Conservation (phyloP, 2,797 vertebrate genomes). For the Falco biarmicus region DNA sequence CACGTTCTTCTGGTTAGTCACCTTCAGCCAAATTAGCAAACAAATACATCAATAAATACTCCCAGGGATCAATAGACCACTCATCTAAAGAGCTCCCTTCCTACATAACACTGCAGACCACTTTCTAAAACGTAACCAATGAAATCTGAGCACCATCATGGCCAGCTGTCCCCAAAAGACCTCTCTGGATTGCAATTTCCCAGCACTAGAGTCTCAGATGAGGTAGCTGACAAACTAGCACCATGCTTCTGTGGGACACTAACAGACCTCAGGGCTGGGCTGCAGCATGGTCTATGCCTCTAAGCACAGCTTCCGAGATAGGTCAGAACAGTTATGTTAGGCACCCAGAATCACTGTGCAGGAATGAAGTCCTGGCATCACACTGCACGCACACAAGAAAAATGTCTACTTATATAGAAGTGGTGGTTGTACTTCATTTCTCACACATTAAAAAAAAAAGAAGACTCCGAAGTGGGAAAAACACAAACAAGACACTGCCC, state of each 20-base stretch:
- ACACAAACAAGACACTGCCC: neutral
- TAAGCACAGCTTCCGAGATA: neutral
- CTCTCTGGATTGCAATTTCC: accelerated
- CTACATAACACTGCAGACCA: neutral
- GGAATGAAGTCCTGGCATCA: neutral
- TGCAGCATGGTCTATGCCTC: neutral
- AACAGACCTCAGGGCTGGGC: neutral
- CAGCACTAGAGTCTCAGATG: neutral
- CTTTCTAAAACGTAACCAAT: neutral
- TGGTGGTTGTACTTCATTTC: neutral
- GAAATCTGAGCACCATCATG: neutral
- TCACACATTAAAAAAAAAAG: neutral
- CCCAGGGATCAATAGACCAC: neutral
- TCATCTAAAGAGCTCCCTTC: neutral
- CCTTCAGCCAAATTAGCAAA: slow-evolving; percentile 29
- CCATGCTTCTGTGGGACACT: neutral
- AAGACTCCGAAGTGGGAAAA: neutral
- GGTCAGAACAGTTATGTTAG: neutral
- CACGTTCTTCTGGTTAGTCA: neutral
- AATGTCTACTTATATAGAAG: neutral
- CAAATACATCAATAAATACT: neutral
- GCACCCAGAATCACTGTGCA: neutral
- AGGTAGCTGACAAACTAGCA: neutral
- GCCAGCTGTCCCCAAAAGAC: neutral
- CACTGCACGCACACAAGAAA: neutral